Conservation (phyloP, 1,140 invertebrate species). For the Hypothenemus hampei region DNA sequence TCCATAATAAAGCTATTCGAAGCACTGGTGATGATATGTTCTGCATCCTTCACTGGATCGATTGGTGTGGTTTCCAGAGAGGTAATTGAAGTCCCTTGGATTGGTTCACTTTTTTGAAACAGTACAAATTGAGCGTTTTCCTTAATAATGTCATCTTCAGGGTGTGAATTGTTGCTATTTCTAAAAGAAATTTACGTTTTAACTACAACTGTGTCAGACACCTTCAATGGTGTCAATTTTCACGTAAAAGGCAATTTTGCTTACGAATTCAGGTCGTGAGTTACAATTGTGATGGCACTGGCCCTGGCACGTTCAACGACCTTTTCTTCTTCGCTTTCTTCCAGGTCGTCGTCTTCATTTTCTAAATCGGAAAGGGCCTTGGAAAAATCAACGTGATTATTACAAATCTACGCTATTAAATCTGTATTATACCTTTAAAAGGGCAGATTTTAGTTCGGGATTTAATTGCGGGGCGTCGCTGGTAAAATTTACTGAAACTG, state of each 20-base stretch:
- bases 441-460: slow-evolving; percentile 37
- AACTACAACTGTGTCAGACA: no score
- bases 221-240: neutral
- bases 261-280: slow-evolving; percentile 4
- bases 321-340: slow-evolving; percentile 22
- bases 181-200: no score
- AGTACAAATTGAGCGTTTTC: slow-evolving; percentile 25
- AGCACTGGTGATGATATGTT: slow-evolving; percentile 36
- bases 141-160: neutral
- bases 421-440: slow-evolving; percentile 31
- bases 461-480: slow-evolving; percentile 30
- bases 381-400: neutral
- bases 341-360: slow-evolving; percentile 33
- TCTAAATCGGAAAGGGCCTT: slow-evolving; percentile 41
- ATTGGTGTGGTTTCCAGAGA: slow-evolving; percentile 21
- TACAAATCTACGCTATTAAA: neutral
- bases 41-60: slow-evolving; percentile 25
- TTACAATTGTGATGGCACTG: slow-evolving; percentile 31
- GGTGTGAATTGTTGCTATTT: no score
- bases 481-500: no score
- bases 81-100: slow-evolving; percentile 36
- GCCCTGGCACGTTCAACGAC: slow-evolving; percentile 36
- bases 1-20: slow-evolving; percentile 29
- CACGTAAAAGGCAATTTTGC: neutral
- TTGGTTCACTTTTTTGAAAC: slow-evolving; percentile 36